Base-by-base conservation (phyloP, 2,797 vertebrate species). In the Echiichthys vipera region DNA sequence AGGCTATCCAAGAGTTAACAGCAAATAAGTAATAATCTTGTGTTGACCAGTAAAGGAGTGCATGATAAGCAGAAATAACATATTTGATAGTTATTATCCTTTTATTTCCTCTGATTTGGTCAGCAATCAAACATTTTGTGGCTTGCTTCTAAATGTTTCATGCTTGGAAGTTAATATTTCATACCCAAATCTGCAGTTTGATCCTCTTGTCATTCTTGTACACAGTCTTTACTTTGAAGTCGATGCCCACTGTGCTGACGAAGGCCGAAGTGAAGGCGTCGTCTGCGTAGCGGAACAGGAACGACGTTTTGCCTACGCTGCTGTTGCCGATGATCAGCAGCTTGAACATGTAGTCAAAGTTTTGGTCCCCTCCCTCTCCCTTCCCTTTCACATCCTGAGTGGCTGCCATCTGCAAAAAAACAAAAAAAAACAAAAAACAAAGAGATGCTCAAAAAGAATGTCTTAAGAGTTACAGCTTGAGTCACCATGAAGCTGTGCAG, bases 281-380 rank as follows among this genome's bases (percentile, higher is more conserved):
- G 12, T 99, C 97, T 0, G 98, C 97, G 0, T 99, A 99, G 78
- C 98, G 96, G 91, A 99, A 99, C 58, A 99, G 94, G 90, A 99
- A 98, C 3, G 97, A 98, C 0, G 98, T 99, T 87, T 99, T 99
- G 18, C 97, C 97, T 72, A 99, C 97, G 13, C 97, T 99, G 96
- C 98, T 99, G 90, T 99, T 99, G 81, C 97, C 97, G 0, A 99
- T 99, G 93, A 99, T 98, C 75, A 99, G 95, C 83, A 99, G 87
- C 81, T 99, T 99, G 88, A 99, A 99, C 97, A 99, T 99, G 90
- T 98, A 99, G 94, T 99, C 97, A 71, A 99, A 99, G 94, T 99
- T 99, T 91, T 98, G 97, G 87, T 99, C 98, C 12, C 97, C 97
- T 43, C 96, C 94, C 78, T 99, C 92, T 20, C 91, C 98, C 89